Evolutionary conservation across 2,113 vertebrate species (phyloP).

Genomic region (Ictidomys tridecemlineatus): DNA sequence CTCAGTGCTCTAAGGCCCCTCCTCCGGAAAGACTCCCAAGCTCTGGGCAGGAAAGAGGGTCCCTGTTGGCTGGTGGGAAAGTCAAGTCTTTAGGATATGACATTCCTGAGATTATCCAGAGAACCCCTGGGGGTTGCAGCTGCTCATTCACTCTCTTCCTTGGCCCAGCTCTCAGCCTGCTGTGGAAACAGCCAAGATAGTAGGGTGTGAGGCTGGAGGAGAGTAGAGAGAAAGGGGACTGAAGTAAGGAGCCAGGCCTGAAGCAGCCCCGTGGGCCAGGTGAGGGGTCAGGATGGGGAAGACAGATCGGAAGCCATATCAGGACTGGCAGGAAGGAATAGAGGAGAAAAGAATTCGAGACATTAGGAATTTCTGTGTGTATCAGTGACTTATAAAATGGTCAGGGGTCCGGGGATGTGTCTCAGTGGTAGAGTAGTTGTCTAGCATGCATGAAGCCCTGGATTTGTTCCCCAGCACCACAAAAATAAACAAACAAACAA

Average conservation of each 20-base stretch:
- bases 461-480: no score
- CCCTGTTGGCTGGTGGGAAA: conserved; percentile 83
- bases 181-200: background rate
- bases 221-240: no score
- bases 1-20: background rate
- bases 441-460: no score
- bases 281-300: background rate
- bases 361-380: background rate
- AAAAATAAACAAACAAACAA: no score
- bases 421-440: no score
- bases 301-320: background rate
- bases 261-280: background rate
- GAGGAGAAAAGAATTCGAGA: background rate
- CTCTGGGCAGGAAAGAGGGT: conserved; percentile 82
- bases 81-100: background rate
- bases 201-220: background rate
- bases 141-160: background rate
- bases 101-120: conserved; percentile 79
- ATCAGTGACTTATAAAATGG: background rate
- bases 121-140: conserved; percentile 58
- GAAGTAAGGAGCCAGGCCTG: background rate
- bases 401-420: background rate
- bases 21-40: conserved; percentile 48
- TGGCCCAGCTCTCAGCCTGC: background rate
- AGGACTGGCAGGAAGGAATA: conserved; percentile 10